phyloP scores from a whole-genome alignment of 2,113 vertebrate species.

The Trachemys scripta region DNA sequence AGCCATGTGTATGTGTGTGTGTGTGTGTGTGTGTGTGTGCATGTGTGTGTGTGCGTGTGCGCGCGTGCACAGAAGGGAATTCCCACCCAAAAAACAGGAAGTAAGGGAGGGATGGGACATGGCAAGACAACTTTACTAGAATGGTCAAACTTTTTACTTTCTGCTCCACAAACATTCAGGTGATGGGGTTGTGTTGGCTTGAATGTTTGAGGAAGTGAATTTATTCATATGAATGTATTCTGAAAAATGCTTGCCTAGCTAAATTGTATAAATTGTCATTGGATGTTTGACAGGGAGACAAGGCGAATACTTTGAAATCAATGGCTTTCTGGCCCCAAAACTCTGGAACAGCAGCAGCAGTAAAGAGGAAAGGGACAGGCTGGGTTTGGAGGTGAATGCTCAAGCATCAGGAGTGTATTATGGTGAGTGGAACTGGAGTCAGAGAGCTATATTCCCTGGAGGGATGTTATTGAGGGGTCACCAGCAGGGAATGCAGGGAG shows the following conservation, averaged over 20 bases:
- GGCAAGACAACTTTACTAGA: neutral
- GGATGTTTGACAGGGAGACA: neutral
- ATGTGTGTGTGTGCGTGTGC: no score
- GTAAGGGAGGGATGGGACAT: neutral
- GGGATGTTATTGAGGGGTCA: neutral
- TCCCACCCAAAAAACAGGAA: neutral
- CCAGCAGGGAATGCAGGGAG: neutral
- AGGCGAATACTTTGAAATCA: neutral
- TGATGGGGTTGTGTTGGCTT: fast-evolving
- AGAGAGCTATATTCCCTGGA: neutral
- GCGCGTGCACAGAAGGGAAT: neutral
- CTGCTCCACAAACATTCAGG: neutral
- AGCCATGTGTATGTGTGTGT: neutral
- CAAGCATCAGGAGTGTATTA: neutral
- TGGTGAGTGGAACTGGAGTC: neutral
- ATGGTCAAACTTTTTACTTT: neutral
- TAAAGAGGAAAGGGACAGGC: neutral
- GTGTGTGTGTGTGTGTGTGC: no score
- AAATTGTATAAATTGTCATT: neutral
- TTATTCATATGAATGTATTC: neutral
- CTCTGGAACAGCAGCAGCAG: neutral
- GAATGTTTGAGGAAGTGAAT: neutral
- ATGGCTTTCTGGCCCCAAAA: neutral
- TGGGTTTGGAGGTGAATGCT: neutral
- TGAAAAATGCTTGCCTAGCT: neutral